Percentiles rank a stretch among this genome's conserved stretches.
phyloP scores from a whole-genome alignment of 2,888 invertebrate genomes.

The Osedax fenrisi region DNA sequence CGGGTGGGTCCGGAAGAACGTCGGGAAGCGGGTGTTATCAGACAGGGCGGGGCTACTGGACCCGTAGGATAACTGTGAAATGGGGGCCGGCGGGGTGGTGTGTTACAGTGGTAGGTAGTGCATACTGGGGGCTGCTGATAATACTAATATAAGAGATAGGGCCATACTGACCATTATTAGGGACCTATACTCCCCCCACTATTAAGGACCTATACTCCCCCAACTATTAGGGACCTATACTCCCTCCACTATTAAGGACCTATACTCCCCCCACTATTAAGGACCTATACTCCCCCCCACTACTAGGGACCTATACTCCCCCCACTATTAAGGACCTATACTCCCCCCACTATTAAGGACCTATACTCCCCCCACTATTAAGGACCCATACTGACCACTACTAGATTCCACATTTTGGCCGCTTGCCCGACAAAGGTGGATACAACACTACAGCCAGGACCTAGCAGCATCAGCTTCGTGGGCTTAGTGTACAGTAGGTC shows the following conservation, averaged over 20 bases:
- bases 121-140: background rate
- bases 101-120: background rate
- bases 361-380: too few relatives aligned
- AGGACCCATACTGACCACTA: conserved; percentile 85
- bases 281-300: too few relatives aligned
- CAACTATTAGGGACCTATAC: too few relatives aligned
- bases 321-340: too few relatives aligned
- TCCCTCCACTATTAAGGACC: too few relatives aligned
- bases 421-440: conserved; percentile 98
- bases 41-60: conserved; percentile 95
- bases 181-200: too few relatives aligned
- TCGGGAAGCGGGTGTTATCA: conserved; percentile 88
- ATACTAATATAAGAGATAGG: background rate
- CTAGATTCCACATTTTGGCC: conserved; percentile 98
- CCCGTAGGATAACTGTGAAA: conserved; percentile 80
- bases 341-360: too few relatives aligned
- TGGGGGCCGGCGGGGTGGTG: background rate
- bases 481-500: conserved; percentile 81
- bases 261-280: too few relatives aligned
- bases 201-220: too few relatives aligned
- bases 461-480: conserved; percentile 61
- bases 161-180: conserved; percentile 76
- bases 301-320: too few relatives aligned
- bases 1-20: conserved; percentile 93
- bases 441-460: conserved; percentile 86